phyloP scores from a whole-genome alignment of 2,797 vertebrate species.

The Pipistrellus pipistrellus region DNA sequence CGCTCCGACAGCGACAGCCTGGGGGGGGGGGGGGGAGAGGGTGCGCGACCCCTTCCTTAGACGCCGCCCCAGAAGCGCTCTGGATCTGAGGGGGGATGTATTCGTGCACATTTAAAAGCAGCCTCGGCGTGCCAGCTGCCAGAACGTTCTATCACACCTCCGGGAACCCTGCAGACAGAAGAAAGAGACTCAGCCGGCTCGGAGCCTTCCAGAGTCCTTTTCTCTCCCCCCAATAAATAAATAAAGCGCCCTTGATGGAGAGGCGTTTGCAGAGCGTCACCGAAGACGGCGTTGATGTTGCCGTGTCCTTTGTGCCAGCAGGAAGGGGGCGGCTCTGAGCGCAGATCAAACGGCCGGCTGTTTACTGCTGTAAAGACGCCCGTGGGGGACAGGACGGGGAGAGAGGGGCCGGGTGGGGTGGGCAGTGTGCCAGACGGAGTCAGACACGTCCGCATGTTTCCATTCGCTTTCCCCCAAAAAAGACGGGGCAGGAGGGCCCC shows the following conservation, averaged over 20 bases:
- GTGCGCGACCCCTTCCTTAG: neutral
- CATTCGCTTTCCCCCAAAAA: neutral
- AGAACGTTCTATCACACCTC: neutral
- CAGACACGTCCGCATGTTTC: neutral
- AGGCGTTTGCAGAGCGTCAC: conserved; percentile 49
- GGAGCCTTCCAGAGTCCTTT: conserved; percentile 22
- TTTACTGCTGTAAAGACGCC: neutral
- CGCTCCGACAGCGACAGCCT: neutral
- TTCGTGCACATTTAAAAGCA: conserved; percentile 48
- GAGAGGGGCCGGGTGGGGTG: too few relatives aligned
- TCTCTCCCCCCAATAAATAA: conserved; percentile 29
- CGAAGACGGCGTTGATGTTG: neutral
- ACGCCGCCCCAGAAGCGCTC: neutral
- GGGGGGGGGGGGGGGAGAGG: neutral
- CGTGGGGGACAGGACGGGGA: neutral
- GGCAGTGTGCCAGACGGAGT: neutral
- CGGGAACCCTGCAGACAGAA: conserved; percentile 16
- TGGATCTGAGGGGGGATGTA: neutral
- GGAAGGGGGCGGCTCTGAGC: neutral
- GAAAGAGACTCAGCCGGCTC: neutral
- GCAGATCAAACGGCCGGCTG: conserved; percentile 43
- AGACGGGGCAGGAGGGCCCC: neutral
- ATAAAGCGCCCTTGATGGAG: conserved; percentile 31
- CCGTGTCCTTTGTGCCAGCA: conserved; percentile 62
- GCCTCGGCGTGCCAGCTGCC: conserved; percentile 72